These are phyloP conservation scores for Myiozetetes cayanensis DNA, from an alignment of 2,113 vertebrate species.

Conservation along the genomic window DNA sequence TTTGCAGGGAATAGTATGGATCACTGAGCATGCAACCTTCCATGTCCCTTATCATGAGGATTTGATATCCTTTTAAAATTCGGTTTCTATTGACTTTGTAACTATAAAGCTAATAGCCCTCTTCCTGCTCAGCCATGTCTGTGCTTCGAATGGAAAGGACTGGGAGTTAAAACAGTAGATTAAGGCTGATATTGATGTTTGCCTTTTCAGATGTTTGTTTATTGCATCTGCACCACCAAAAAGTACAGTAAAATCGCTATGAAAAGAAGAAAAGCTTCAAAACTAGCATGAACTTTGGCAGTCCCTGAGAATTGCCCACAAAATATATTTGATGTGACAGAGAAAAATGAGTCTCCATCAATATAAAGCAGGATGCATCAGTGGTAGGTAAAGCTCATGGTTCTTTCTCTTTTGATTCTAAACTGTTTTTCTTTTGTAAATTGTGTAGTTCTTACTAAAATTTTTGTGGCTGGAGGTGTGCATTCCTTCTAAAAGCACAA, in stretches of 20 bases:
- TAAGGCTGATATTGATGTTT: constrained; percentile 9
- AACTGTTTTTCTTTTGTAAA: neutral
- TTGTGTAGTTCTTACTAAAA: neutral
- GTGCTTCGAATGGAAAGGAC: neutral
- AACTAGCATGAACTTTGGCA: neutral
- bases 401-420: neutral
- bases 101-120: constrained; percentile 37
- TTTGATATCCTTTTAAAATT: constrained; percentile 57
- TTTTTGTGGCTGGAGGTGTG: neutral
- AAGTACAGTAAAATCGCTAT: neutral
- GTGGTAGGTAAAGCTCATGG: neutral
- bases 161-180: constrained; percentile 9
- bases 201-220: neutral
- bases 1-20: constrained; percentile 23
- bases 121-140: constrained; percentile 5
- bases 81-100: constrained; percentile 48
- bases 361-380: neutral
- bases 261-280: neutral
- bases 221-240: neutral
- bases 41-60: constrained; percentile 6
- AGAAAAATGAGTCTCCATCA: neutral
- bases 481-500: neutral
- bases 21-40: constrained; percentile 23
- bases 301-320: neutral
- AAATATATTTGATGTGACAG: neutral